phyloP scores from a whole-genome alignment of 2,888 invertebrate genomes.

The Eustalomyia histrio region DNA sequence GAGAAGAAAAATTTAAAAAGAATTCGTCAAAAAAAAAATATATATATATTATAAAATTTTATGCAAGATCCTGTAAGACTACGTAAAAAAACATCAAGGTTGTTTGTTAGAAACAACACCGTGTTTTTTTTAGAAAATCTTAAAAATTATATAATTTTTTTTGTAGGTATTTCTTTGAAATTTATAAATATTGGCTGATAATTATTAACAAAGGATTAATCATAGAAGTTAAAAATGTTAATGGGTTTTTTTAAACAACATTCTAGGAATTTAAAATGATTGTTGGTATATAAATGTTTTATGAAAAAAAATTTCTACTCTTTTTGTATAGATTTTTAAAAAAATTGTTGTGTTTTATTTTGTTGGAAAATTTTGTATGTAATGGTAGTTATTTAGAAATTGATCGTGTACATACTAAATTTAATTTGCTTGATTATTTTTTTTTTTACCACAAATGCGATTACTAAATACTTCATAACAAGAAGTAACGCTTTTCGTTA shows the following conservation, averaged over 20 bases:
- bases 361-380: no score
- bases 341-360: no score
- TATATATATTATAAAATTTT: slow-evolving; percentile 49
- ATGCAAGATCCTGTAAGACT: slow-evolving; percentile 59
- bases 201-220: slow-evolving; percentile 55
- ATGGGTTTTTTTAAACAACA: background rate
- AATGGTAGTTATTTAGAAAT: no score
- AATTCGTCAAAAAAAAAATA: slow-evolving; percentile 24
- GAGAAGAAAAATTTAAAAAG: background rate
- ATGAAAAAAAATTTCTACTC: no score
- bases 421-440: no score
- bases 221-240: slow-evolving; percentile 48
- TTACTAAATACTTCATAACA: no score
- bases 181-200: slow-evolving; percentile 31
- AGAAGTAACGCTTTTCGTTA: no score
- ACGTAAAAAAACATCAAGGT: slow-evolving; percentile 49
- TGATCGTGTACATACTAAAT: no score
- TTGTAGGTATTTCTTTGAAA: slow-evolving; percentile 23
- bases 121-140: slow-evolving; percentile 17
- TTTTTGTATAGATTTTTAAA: no score
- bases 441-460: no score
- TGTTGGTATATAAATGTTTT: no score
- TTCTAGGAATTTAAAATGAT: background rate
- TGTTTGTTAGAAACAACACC: background rate
- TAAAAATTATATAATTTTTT: slow-evolving; percentile 35